Base-by-base conservation (phyloP, 2,888 invertebrate species). In the Drosophila cognata region DNA sequence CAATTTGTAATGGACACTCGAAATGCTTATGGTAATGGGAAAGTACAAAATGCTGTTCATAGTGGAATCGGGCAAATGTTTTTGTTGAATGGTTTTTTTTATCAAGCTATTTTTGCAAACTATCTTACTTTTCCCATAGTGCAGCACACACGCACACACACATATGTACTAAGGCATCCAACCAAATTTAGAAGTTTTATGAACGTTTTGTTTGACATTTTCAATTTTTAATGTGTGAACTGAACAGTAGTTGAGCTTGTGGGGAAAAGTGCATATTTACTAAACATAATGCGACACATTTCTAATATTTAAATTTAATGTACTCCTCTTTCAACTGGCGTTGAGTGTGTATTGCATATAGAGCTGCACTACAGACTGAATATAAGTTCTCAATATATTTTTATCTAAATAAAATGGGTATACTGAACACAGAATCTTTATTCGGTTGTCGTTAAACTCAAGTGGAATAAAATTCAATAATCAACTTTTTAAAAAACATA, bases 321-420 rank as follows among this genome's bases (percentile, higher is more conserved):
- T 63, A 74, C 63, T 29, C 53, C 36, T 50, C 41, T 66, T 64
- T 58, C 59, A 77, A 82, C 69, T 82, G 50, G 51, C 50, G 48
- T 38, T 65, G 43, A 55, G 41, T 38, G 60, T 31, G 31, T 43
- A 33, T 55, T 50, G 43, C 48, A 55, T 46, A 41, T 11, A 21
- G 25, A 4, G 38, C 28, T 50, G 13, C 25, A n/a, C 36, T n/a
- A 25, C 3, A 25, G 4, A 33, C 13, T 18, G 18, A 11, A 31
- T 33, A 33, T 33, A 11, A 65, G 28, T 35, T n/a, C 16, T 38
- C 38, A 16, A 41, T 43, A 21, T 2, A 21, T 36, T 33, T 18
- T 33, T 31, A 56, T 21, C n/a, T 21, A 21, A 57, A 36, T 36
- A 36, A 36, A 36, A 18, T 38, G 18, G 38, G 6, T 36, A 36